A percentile compares a stretch with the other conserved stretches of the same genome.
Evolutionary conservation across 2,113 vertebrate genomes (phyloP).

Genomic region (Origma solitaria): DNA sequence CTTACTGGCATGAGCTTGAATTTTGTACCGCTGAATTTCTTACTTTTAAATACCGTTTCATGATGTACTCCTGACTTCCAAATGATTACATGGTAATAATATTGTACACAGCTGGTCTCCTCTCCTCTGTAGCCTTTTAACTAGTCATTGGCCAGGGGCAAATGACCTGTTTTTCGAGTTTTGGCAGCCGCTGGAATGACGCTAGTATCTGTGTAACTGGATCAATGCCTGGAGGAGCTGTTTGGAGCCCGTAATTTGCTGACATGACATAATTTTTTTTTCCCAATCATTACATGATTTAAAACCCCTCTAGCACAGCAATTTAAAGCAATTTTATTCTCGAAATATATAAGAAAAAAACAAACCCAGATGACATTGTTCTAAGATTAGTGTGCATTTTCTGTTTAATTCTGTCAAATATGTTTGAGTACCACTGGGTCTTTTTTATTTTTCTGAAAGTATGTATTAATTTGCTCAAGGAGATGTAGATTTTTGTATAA

Average conservation of each 20-base stretch:
- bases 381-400: neutral
- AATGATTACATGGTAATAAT: neutral
- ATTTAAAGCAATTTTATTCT: neutral
- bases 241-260: neutral
- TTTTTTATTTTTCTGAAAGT: neutral
- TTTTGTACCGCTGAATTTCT: neutral
- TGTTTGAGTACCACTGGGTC: neutral
- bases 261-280: neutral
- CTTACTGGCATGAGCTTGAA: neutral
- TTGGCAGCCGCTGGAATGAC: neutral
- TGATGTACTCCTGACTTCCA: neutral
- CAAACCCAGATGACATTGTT: neutral
- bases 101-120: neutral
- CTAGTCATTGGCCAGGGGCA: neutral
- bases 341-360: neutral
- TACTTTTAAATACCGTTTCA: neutral
- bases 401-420: neutral
- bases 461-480: neutral
- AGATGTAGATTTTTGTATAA: neutral
- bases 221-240: neutral
- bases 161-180: neutral
- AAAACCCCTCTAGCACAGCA: neutral
- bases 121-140: neutral
- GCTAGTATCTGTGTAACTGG: neutral
- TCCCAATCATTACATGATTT: neutral